Evolutionary conservation across 2,113 vertebrate genomes (phyloP), one percentile per base, ranked within the genome.

Genomic region (Oophaga pumilio): DNA sequence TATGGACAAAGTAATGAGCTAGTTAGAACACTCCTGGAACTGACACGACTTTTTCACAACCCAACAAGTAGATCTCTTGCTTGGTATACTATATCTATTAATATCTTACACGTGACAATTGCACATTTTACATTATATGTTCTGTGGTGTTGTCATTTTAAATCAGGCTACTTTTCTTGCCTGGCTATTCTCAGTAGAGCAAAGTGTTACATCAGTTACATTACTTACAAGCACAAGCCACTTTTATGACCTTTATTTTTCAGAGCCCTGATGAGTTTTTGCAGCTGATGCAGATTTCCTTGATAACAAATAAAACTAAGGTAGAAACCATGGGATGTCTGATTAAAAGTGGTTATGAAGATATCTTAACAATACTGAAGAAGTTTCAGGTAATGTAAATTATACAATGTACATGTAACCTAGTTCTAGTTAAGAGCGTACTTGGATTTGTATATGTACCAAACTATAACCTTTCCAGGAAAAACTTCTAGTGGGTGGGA

Each of bases 211-310:
- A 73, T 73, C 18, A 9, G 8, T 73, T 20, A 73, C 60, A 20
- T 43, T 43, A 43, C 33, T 43, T 43, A 43, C 33, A 43, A 43
- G 33, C 33, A 43, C 33, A 43, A 43, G 33, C 33, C 33, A 43
- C 33, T 43, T 43, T 43, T 43, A 43, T 43, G 33, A 43, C 33
- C 33, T 52, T 60, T 20, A 24, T 15, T 60, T 89, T 33, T 43
- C 28, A 89, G 60, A 43, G 62, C 76, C 69, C 87, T 82, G 24
- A 49, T 33, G 85, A 87, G 28, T 78, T 24, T 89, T 59, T 71
- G 64, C 82, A 90, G 69, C 82, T 84, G 22, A 8, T 4, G 0
- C 18, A 81, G 81, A 10, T 26, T 26, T 59, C 0, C 0, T 33
- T 88, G 66, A 9, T 50, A 43, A 56, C 56, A 73, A 85, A 76